Evolutionary conservation across 2,888 invertebrate genomes (phyloP).

Genomic region (Diarsia rubi): DNA sequence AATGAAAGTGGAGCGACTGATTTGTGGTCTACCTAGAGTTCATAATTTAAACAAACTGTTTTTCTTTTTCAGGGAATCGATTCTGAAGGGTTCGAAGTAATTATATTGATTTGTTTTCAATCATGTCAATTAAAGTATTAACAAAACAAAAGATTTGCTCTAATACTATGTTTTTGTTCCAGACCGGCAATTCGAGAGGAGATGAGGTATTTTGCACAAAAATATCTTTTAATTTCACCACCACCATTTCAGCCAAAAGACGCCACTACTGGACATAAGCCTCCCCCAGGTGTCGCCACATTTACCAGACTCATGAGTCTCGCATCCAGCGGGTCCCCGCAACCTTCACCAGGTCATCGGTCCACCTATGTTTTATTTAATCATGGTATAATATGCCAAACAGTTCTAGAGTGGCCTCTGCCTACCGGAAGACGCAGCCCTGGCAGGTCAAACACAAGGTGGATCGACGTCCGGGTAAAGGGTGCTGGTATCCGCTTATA

Average conservation of each 20-base stretch:
- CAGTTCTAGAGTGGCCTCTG: neutral
- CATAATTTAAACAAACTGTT: slow-evolving; percentile 2
- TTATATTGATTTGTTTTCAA: neutral
- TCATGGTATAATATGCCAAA: neutral
- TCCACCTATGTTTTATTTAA: too few species aligned
- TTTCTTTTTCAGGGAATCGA: slow-evolving; percentile 81
- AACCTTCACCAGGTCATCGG: too few species aligned
- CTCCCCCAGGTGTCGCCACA: too few species aligned
- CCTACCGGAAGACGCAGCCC: neutral
- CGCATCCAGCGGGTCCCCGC: too few species aligned
- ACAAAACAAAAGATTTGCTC: neutral
- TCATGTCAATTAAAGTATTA: neutral
- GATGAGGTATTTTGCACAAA: slow-evolving; percentile 74
- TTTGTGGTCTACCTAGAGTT: neutral
- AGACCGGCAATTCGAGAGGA: slow-evolving; percentile 83
- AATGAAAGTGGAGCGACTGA: neutral
- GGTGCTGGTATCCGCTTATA: neutral
- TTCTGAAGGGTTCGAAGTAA: slow-evolving; percentile 85
- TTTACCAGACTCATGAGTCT: too few species aligned
- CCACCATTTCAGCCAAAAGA: too few species aligned
- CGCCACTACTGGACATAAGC: too few species aligned
- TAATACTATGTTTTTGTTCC: slow-evolving; percentile 35
- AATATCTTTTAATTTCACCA: neutral
- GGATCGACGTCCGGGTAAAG: neutral
- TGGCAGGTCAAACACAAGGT: neutral